These are phyloP conservation scores for Drosophila picticornis DNA, from an alignment of 2,888 invertebrate species.

Conservation along the genomic window DNA sequence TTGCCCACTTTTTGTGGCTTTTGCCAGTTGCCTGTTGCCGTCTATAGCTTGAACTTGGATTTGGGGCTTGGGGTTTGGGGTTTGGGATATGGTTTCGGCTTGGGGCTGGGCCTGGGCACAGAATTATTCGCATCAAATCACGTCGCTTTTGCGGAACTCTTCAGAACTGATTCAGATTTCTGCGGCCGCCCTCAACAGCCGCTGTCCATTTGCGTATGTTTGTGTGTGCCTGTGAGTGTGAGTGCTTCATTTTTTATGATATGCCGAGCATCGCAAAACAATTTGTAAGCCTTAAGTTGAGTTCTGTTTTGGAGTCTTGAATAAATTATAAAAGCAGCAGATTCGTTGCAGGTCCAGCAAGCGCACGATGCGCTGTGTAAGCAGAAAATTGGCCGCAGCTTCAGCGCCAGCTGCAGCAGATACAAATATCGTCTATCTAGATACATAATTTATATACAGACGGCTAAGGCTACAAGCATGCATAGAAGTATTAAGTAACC, in stretches of 20 bases:
- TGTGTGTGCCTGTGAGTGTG: slow-evolving; percentile 5
- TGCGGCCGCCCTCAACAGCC: slow-evolving; percentile 34
- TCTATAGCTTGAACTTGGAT: slow-evolving; percentile 8
- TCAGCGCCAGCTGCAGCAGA: slow-evolving; percentile 11
- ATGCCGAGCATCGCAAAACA: slow-evolving; percentile 74
- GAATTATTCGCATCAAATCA: slow-evolving; percentile 76
- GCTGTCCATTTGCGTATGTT: slow-evolving; percentile 34
- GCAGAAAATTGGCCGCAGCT: slow-evolving; percentile 42
- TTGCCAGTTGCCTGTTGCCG: slow-evolving; percentile 42
- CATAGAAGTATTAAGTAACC: slow-evolving; percentile 64
- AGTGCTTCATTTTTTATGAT: slow-evolving; percentile 48
- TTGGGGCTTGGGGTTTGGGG: slow-evolving; percentile 9
- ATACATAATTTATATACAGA: slow-evolving; percentile 25
- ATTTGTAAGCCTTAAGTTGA: slow-evolving; percentile 73
- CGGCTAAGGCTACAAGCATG: slow-evolving; percentile 26
- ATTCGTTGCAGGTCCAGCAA: slow-evolving; percentile 36
- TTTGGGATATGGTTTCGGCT: slow-evolving; percentile 1
- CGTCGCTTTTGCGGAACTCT: slow-evolving; percentile 73
- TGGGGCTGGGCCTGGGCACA: slow-evolving; percentile 38
- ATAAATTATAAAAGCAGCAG: slow-evolving; percentile 75
- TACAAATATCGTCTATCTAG: slow-evolving; percentile 6
- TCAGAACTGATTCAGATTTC: slow-evolving; percentile 73
- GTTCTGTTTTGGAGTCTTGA: slow-evolving; percentile 71
- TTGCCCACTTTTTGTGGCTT: slow-evolving; percentile 49
- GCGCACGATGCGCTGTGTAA: slow-evolving; percentile 45